Evolutionary conservation across 2,797 vertebrate species (phyloP).

Genomic region (Thripadectes ignobilis): DNA sequence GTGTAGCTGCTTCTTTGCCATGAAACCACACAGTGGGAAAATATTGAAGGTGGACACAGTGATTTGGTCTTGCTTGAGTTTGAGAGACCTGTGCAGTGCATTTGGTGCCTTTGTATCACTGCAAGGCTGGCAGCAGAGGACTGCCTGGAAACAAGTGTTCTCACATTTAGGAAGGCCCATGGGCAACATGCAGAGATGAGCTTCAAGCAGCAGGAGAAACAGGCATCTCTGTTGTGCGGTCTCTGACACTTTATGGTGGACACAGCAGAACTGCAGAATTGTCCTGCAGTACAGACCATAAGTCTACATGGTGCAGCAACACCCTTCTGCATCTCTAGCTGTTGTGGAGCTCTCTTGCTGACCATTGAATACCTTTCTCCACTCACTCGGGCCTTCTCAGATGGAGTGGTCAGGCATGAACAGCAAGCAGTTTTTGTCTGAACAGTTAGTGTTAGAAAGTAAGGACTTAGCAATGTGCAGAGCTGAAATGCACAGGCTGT

Average conservation of each 20-base stretch:
- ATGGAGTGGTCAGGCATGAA: not conserved
- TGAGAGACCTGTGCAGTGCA: not conserved
- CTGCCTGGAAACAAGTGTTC: not conserved
- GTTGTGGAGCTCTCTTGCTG: not conserved
- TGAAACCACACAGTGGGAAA: not conserved
- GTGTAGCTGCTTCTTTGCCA: not conserved
- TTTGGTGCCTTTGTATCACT: not conserved
- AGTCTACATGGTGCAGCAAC: not conserved
- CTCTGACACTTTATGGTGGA: not conserved
- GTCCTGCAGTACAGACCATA: not conserved
- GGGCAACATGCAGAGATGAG: not conserved
- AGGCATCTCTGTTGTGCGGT: accelerated
- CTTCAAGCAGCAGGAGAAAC: not conserved
- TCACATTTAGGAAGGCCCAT: not conserved
- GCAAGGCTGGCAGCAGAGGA: not conserved
- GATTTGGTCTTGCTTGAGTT: not conserved
- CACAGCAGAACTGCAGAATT: not conserved
- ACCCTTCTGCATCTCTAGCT: not conserved
- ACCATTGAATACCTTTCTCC: not conserved
- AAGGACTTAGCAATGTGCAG: not conserved
- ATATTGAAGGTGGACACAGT: not conserved
- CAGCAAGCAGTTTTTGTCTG: not conserved
- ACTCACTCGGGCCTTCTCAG: not conserved
- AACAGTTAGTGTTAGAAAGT: not conserved
- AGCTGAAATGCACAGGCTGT: not conserved